A percentile compares a stretch with the other conserved stretches of the same genome.
Conservation (phyloP, 2,888 invertebrate genomes). For the Chirona hameri region DNA sequence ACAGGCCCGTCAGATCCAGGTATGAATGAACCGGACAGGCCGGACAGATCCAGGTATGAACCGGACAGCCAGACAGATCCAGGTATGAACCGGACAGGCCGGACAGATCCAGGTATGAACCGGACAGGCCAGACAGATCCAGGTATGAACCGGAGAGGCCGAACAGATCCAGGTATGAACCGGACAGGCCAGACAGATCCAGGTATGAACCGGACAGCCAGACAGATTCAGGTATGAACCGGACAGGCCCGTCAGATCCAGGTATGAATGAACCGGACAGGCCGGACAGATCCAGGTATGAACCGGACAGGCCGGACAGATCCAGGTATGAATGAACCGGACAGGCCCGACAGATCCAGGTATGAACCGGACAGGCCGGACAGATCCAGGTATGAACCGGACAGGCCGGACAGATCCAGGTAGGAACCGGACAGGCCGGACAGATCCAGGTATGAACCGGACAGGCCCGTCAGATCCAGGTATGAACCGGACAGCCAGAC, state of each 20-base stretch:
- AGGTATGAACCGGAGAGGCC: slow-evolving; percentile 73
- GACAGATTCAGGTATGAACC: not conserved
- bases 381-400: not conserved
- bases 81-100: not conserved
- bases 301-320: slow-evolving; percentile 92
- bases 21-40: not conserved
- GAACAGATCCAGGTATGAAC: slow-evolving; percentile 58
- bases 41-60: not conserved
- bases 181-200: slow-evolving; percentile 45
- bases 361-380: not conserved
- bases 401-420: not conserved
- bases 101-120: not conserved
- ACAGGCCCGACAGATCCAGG: slow-evolving; percentile 45
- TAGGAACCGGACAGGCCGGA: not conserved
- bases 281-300: not conserved
- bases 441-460: slow-evolving; percentile 59
- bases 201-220: not conserved
- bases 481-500: slow-evolving; percentile 45
- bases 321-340: not conserved
- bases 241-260: not conserved
- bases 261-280: not conserved
- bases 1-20: slow-evolving; percentile 45
- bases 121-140: not conserved
- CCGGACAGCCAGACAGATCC: not conserved
- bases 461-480: slow-evolving; percentile 72